Base-by-base conservation (phyloP, 2,797 vertebrate species). In the Otolemur crassicaudatus region DNA sequence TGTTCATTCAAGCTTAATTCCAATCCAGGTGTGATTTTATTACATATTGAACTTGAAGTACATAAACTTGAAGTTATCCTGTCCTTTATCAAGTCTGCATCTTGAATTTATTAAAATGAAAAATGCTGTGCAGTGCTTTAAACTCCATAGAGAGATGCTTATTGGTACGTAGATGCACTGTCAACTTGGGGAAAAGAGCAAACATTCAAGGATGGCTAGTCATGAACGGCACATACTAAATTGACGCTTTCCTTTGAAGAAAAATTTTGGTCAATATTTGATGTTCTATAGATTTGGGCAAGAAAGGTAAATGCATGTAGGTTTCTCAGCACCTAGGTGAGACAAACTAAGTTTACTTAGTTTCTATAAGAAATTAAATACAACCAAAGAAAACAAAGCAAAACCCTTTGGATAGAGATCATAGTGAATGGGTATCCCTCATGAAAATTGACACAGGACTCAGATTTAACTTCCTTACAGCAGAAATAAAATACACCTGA, bases 251-350 rank as follows among this genome's bases (percentile, higher is more conserved):
- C 80, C 61, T 94, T 60, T 94, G 80, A 96, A 61, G 67, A 93
- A 95, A 79, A 25, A 46, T 91, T 93, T 77, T 87, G 73, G 49
- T 90, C 84, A 89, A 87, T 92, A 92, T 95, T 93, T 95, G 72
- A 96, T 88, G 77, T 94, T 37, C 90, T 86, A 3, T 63, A 87
- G 91, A 93, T 94, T 93, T 96, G 63, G 58, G 29, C 56, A 84
- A 69, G 77, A 97, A 87, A 86, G 91, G 91, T 73, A 94, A 96
- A 76, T 72, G 43, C 46, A 49, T 46, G 17, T 46, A 46, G 16
- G 22, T 90, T 93, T 95, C 49, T 53, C 49, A 53, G 31, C 34
- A 34, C 31, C 65, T 94, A 31, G 16, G 27, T 14, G 8, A 91
- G 43, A 58, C 34, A 83, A 56, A 34, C 85, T 91, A 65, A 29